Evolutionary conservation across 2,888 invertebrate species (phyloP), one percentile per base, ranked within the genome.

Genomic region (Tenthredo amoena): DNA sequence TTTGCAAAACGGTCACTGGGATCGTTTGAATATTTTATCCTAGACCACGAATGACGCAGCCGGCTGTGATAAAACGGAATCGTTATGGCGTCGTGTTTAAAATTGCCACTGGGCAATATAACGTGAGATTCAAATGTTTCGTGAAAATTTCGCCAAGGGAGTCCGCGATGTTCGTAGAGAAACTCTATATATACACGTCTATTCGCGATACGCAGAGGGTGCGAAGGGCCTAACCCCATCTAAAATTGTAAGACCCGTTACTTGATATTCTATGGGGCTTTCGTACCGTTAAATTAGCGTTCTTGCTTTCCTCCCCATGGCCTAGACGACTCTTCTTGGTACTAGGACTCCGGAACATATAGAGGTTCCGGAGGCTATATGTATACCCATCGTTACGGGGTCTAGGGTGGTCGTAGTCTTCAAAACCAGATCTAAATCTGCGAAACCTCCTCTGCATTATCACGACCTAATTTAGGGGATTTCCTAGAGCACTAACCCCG

Each of bases 261-360:
- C 83, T 83, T 83, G 83, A 71, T 71, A 83, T 83, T 83, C 83
- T 47, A 58, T 47, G 65, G 68, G 47, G 83, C 15, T 83, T 68
- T 65, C 68, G 47, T 71, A n/a, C 68, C 83, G 68, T 68, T 68
- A 34, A 83, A 83, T 83, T 83, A 68, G 71, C 68, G 65, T 68
- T 83, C 58, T 47, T 21, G 34, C 68, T 47, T 50, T n/a, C 37
- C 81, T 15, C 40, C 9, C 12, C 12, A 12, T 21, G 3, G 26
- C 26, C 21, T 62, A 21, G 26, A 21, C 26, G 9, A 62, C 62
- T 34, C n/a, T 37, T 18, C 71, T 71, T 34, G 37, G 26, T 37
- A 6, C 76, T n/a, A 76, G 76, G 26, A 76, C 21, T 21, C 74
- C 5, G 26, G 18, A 31, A 50, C 26, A 26, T 12, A 50, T n/a